Conservation (phyloP, 2,888 invertebrate species). For the Nomada goodeniana region DNA sequence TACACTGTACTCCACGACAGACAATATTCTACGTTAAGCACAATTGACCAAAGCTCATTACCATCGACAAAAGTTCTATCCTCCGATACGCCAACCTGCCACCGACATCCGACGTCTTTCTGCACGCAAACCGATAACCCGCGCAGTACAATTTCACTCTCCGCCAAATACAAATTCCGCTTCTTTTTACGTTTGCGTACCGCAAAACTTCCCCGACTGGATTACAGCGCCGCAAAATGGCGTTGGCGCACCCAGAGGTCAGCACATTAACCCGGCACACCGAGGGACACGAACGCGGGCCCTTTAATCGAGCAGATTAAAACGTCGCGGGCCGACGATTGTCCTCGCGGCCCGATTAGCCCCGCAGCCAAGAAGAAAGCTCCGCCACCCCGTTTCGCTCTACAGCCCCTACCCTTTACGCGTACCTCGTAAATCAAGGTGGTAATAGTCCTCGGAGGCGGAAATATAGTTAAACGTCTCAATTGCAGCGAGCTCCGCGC, state of each 20-base stretch:
- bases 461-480: constrained; percentile 79
- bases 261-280: constrained; percentile 12
- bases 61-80: too few species aligned
- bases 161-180: background rate
- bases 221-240: constrained; percentile 16
- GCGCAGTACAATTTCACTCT: too few species aligned
- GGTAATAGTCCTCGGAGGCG: constrained; percentile 69
- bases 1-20: too few species aligned
- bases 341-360: constrained; percentile 37
- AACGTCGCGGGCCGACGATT: constrained; percentile 37
- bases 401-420: background rate
- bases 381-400: background rate
- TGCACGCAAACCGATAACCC: too few species aligned
- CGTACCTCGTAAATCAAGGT: constrained; percentile 60
- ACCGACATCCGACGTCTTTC: too few species aligned
- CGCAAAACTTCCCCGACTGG: background rate
- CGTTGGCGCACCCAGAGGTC: background rate
- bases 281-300: constrained; percentile 4
- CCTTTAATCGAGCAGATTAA: constrained; percentile 44
- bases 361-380: constrained; percentile 27
- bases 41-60: too few species aligned
- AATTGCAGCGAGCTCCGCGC: constrained; percentile 71
- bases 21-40: too few species aligned
- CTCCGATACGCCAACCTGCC: too few species aligned
- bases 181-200: background rate